A percentile compares a stretch with the other conserved stretches of the same genome.
phyloP scores from a whole-genome alignment of 92 coral and sea anemone genomes.

The Nematostella vectensis region DNA sequence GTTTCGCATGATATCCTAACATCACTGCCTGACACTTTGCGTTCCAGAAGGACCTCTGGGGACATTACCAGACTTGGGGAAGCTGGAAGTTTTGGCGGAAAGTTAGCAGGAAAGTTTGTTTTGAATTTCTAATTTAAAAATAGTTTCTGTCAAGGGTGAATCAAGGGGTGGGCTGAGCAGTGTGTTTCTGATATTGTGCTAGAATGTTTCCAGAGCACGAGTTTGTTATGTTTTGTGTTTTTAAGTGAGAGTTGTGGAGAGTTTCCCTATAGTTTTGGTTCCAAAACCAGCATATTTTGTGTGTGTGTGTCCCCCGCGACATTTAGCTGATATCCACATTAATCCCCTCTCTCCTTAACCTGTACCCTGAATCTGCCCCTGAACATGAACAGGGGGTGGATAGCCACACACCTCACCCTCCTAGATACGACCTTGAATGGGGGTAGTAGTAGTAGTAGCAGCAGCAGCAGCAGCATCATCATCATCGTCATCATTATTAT shows the following conservation, averaged over 20 bases:
- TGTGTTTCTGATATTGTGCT: neutral
- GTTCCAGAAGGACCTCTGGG: neutral
- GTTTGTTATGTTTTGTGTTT: too few relatives aligned
- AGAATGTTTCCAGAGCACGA: too few relatives aligned
- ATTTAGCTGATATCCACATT: neutral
- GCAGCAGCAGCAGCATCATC: too few relatives aligned
- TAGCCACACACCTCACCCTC: too few relatives aligned
- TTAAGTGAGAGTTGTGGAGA: too few relatives aligned
- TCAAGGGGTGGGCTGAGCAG: neutral
- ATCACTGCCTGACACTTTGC: neutral
- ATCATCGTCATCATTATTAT: neutral
- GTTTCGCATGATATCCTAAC: conserved; percentile 5
- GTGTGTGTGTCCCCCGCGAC: too few relatives aligned
- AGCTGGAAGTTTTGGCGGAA: neutral
- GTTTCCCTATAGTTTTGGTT: too few relatives aligned
- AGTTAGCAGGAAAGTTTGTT: too few relatives aligned
- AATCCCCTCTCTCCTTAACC: neutral
- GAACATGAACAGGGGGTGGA: neutral
- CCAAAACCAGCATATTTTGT: too few relatives aligned
- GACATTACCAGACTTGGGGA: neutral
- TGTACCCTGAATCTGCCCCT: neutral
- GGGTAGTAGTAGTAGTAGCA: too few relatives aligned
- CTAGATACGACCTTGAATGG: too few relatives aligned
- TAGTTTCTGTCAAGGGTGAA: neutral
- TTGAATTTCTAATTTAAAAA: too few relatives aligned